Conservation (phyloP, 2,888 invertebrate genomes). For the Ophraella communa region DNA sequence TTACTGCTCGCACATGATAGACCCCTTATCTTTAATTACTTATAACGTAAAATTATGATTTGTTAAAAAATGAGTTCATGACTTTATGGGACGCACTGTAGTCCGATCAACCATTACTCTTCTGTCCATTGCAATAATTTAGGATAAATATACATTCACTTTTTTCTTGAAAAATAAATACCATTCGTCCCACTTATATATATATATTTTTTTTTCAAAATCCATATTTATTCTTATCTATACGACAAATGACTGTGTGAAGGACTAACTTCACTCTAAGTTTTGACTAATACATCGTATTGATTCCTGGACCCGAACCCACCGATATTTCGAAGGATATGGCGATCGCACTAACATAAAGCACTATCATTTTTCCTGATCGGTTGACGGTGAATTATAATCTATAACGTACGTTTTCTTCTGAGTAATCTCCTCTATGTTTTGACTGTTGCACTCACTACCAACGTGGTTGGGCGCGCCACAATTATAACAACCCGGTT, state of each 20-base stretch:
- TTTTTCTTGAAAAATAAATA: background rate
- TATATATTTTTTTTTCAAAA: too few species aligned
- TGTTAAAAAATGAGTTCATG: too few species aligned
- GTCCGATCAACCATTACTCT: too few species aligned
- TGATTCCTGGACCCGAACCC: background rate
- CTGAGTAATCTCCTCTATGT: conserved; percentile 90
- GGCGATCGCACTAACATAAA: conserved; percentile 3
- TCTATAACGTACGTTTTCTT: conserved; percentile 74
- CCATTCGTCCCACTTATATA: too few species aligned
- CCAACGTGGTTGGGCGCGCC: conserved; percentile 85
- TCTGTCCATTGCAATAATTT: too few species aligned
- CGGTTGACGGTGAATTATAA: conserved; percentile 58
- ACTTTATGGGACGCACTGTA: too few species aligned
- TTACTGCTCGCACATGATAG: too few species aligned
- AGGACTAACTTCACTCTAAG: too few species aligned
- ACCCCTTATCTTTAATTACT: too few species aligned
- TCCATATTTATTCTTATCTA: background rate
- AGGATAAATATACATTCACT: background rate
- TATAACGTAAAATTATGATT: too few species aligned
- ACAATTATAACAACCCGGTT: conserved; percentile 86
- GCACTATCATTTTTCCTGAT: conserved; percentile 39
- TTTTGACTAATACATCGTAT: too few species aligned
- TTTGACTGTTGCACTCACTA: conserved; percentile 86
- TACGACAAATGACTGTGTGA: too few species aligned
- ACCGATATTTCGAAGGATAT: background rate